Evolutionary conservation across 2,888 invertebrate species (phyloP), one percentile per base, ranked within the genome.

Genomic region (Drosophila robusta): DNA sequence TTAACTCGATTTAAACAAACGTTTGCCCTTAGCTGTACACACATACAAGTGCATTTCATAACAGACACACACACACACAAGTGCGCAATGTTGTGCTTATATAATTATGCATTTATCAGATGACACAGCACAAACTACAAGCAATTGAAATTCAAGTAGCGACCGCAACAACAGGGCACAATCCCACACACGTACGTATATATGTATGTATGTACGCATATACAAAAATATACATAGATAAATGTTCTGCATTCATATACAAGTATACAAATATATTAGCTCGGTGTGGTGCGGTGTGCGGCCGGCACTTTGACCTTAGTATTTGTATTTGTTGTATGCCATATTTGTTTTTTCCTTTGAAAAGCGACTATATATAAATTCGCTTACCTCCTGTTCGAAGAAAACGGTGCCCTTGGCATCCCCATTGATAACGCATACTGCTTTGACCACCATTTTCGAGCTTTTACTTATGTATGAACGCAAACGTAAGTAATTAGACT

Each of bases 361-460:
- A 26, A 14, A 24, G n/a, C 3, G 42, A 16, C 12, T 14, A n/a
- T 12, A 11, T 14, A 42, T n/a, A 9, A 9, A n/a, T 0, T 0
- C 0, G 89, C 92, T 92, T 93, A 96, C 96, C 92, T 93, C 93
- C 93, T 98, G 97, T 64, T 95, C 95, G 90, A 98, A 97, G 92
- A 93, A 95, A 63, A 98, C 93, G 8, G 96, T 96, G 75, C 98
- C 98, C 83, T 94, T 94, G 38, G 97, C 96, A 91, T 97, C 97
- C 24, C 97, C 97, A 75, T 95, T 95, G 75, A 98, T 93, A 81
- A 98, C 97, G 91, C 97, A 97, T 67, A 98, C 97, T 64, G 97
- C 98, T 94, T 96, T 97, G 22, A 91, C 90, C 68, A 94, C 93
- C 95, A 95, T 95, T 60, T 67, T 50, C 0, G 7, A 16, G n/a